A percentile compares a stretch with the other conserved stretches of the same genome.
phyloP scores from a whole-genome alignment of 1,140 invertebrate species.

The Tigriopus japonicus region DNA sequence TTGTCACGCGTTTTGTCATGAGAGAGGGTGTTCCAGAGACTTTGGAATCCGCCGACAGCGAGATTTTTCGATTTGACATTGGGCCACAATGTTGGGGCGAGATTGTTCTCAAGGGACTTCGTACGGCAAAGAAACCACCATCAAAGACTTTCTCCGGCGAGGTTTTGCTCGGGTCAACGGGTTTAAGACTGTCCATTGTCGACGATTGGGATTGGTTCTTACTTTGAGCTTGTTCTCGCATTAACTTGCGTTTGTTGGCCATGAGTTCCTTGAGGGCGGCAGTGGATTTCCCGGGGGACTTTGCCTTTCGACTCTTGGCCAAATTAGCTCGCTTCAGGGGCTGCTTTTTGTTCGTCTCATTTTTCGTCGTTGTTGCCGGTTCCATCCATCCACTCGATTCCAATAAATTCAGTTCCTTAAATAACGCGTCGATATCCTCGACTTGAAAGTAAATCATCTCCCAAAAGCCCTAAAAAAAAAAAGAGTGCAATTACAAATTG shows the following conservation, averaged over 20 bases:
- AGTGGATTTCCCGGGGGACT: background rate
- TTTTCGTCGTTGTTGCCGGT: background rate
- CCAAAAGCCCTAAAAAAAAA: conserved; percentile 25
- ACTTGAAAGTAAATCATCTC: conserved; percentile 31
- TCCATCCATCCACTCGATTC: background rate
- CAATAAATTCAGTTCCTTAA: background rate
- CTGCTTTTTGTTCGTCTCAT: background rate
- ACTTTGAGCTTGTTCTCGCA: background rate
- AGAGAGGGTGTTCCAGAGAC: no score
- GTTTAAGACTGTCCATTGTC: background rate
- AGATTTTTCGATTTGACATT: no score
- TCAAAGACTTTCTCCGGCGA: background rate
- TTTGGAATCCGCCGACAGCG: no score
- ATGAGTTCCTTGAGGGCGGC: background rate
- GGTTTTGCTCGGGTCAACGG: background rate
- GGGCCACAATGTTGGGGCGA: background rate
- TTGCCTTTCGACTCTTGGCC: background rate
- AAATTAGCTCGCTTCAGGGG: background rate
- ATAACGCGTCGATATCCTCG: background rate
- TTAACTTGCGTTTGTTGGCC: background rate
- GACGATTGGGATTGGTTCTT: background rate
- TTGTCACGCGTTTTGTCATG: no score
- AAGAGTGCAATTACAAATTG: no score
- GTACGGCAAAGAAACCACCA: background rate
- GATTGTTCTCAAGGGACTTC: background rate